Conservation (phyloP, 2,888 invertebrate genomes). For the Ethmia dodecea region DNA sequence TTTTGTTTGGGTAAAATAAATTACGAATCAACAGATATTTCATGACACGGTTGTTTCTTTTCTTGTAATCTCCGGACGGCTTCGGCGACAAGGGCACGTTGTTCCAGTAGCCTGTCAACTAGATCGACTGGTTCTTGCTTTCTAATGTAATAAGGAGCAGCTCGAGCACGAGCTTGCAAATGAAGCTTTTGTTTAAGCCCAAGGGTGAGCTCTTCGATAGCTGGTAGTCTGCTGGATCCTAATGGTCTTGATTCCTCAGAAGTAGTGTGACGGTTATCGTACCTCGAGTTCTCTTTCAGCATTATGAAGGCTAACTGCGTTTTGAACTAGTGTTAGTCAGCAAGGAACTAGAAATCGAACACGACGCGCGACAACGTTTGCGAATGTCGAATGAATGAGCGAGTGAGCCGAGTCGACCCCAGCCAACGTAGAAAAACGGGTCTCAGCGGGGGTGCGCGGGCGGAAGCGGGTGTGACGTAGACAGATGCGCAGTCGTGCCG, state of each 20-base stretch:
- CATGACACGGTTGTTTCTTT: slow-evolving; percentile 69
- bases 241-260: slow-evolving; percentile 54
- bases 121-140: slow-evolving; percentile 75
- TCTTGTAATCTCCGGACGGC: slow-evolving; percentile 72
- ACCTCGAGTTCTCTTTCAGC: slow-evolving; percentile 70
- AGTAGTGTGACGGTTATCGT: slow-evolving; percentile 46
- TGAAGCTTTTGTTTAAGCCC: slow-evolving; percentile 74
- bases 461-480: slow-evolving; percentile 60
- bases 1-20: slow-evolving; percentile 59
- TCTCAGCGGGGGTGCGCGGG: slow-evolving; percentile 47
- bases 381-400: slow-evolving; percentile 75
- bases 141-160: slow-evolving; percentile 73
- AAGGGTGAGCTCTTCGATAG: slow-evolving; percentile 68
- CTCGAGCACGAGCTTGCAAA: slow-evolving; percentile 69
- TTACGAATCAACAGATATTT: slow-evolving; percentile 74
- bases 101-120: slow-evolving; percentile 66
- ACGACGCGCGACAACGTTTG: slow-evolving; percentile 61
- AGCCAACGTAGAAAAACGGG: slow-evolving; percentile 54
- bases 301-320: slow-evolving; percentile 39
- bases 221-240: slow-evolving; percentile 58
- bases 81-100: slow-evolving; percentile 73
- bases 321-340: slow-evolving; percentile 31
- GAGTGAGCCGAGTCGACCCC: slow-evolving; percentile 63
- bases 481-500: slow-evolving; percentile 75
- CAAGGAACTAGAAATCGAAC: slow-evolving; percentile 45